phyloP scores from a whole-genome alignment of 2,888 invertebrate genomes.

The Litoditis marina region DNA sequence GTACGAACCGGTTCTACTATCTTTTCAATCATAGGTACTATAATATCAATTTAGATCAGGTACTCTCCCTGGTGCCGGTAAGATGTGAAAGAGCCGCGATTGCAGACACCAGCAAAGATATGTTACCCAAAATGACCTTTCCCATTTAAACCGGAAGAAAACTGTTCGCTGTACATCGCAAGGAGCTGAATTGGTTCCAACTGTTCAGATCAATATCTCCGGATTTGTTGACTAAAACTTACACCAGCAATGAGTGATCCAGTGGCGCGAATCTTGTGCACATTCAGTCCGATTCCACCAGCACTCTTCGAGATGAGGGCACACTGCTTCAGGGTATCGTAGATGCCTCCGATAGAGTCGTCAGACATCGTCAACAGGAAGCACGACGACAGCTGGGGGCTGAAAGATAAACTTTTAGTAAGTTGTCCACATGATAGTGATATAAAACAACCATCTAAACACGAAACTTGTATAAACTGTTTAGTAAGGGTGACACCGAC shows the following conservation, averaged over 20 bases:
- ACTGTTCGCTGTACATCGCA: too few relatives aligned
- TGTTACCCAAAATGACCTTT: too few relatives aligned
- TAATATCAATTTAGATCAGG: not conserved
- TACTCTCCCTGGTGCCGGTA: too few relatives aligned
- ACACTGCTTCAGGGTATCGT: constrained; percentile 67
- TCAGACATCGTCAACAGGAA: constrained; percentile 89
- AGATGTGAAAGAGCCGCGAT: too few relatives aligned
- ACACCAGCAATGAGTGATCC: constrained; percentile 84
- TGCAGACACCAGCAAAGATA: too few relatives aligned
- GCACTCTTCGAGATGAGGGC: constrained; percentile 93
- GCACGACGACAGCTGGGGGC: constrained; percentile 89
- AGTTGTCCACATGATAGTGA: too few relatives aligned
- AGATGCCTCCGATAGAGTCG: constrained; percentile 70
- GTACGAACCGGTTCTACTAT: not conserved
- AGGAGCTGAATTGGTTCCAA: too few relatives aligned
- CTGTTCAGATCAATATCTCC: not conserved
- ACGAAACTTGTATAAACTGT: too few relatives aligned
- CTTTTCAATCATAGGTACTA: not conserved
- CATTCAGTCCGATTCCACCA: constrained; percentile 92
- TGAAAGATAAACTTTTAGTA: too few relatives aligned
- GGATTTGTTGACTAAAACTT: constrained; percentile 39
- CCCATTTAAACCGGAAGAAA: not conserved
- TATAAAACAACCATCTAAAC: too few relatives aligned
- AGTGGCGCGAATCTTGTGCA: constrained; percentile 88
- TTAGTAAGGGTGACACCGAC: too few relatives aligned